These are phyloP conservation scores for Etheostoma cragini DNA, from an alignment of 2,113 vertebrate species.

Conservation along the genomic window DNA sequence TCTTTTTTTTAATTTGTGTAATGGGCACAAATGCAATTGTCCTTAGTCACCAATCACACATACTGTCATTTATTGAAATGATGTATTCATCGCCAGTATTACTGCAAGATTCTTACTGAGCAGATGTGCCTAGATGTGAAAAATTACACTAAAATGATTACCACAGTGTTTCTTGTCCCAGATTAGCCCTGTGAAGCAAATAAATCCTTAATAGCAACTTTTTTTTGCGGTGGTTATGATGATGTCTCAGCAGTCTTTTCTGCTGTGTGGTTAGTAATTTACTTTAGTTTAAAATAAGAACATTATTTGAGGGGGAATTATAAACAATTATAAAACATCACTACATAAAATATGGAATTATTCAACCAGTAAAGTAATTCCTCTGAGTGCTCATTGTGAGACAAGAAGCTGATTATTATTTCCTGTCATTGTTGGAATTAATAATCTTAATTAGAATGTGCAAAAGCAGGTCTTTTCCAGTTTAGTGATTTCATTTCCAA, in stretches of 20 bases:
- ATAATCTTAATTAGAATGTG: conserved; percentile 8
- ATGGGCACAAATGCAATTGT: not conserved
- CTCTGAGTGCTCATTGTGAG: not conserved
- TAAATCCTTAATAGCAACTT: conserved; percentile 29
- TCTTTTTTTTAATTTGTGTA: not conserved
- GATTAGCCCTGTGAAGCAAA: conserved; percentile 14
- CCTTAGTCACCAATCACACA: not conserved
- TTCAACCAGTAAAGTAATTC: conserved; percentile 19
- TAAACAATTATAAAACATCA: conserved; percentile 13
- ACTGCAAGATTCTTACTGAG: conserved; percentile 1
- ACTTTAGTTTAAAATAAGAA: conserved; percentile 1
- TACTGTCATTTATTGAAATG: conserved; percentile 12
- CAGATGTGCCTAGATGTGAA: conserved; percentile 17
- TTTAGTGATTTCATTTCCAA: conserved; percentile 16
- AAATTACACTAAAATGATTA: conserved; percentile 17
- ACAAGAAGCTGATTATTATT: conserved; percentile 27
- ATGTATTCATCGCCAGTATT: not conserved
- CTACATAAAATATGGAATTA: conserved; percentile 29
- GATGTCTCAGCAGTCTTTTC: conserved; percentile 23
- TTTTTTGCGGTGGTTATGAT: not conserved
- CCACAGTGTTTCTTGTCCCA: conserved; percentile 3
- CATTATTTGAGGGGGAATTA: conserved; percentile 29
- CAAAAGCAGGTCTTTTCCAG: conserved; percentile 16
- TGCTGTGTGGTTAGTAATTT: not conserved
- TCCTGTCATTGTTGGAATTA: conserved; percentile 26